Evolutionary conservation across 2,888 invertebrate genomes (phyloP), one percentile per base, ranked within the genome.

Genomic region (Margaritifera margaritifera): DNA sequence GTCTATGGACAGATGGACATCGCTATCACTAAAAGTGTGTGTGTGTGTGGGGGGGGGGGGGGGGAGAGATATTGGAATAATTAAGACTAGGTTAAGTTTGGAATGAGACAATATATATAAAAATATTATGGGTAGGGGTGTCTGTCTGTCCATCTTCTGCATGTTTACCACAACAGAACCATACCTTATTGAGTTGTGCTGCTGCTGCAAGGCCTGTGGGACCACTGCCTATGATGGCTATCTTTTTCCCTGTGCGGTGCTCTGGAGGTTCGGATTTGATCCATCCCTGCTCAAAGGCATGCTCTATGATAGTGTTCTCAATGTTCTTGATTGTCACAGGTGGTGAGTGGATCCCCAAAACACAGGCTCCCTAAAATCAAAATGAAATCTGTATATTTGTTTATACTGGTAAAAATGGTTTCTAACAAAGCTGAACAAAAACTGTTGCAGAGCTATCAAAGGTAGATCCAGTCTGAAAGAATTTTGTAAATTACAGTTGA

Each of bases 271-370:
- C 93, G 0, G 99, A 94, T 64, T 92, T 91, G 79, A 99, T 95
- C 97, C 97, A 97, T 6, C 97, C 98, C 90, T 95, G 94, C 87
- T 98, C 96, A 90, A 97, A 99, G 19, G 97, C 99, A 91, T 97
- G 94, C 91, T 99, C 99, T 82, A 99, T 98, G 89, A 99, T 99
- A 68, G 98, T 94, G 90, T 98, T 98, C 91, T 99, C 99, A 84
- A 99, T 99, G 90, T 98, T 98, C 91, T 99, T 99, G 89, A 99
- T 99, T 74, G 99, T 99, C 31, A 99, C 99, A 19, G 99, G 93
- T 4, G 98, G 97, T 84, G 97, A 96, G 25, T 96, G 97, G 88
- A 99, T 99, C 24, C 93, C 98, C 77, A 99, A 91, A 69, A 98
- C 98, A 90, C 99, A 99, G 4, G 99, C 97, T 62, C 97, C 99